Conservation (phyloP, 2,888 invertebrate species). For the Chrysolina americana region DNA sequence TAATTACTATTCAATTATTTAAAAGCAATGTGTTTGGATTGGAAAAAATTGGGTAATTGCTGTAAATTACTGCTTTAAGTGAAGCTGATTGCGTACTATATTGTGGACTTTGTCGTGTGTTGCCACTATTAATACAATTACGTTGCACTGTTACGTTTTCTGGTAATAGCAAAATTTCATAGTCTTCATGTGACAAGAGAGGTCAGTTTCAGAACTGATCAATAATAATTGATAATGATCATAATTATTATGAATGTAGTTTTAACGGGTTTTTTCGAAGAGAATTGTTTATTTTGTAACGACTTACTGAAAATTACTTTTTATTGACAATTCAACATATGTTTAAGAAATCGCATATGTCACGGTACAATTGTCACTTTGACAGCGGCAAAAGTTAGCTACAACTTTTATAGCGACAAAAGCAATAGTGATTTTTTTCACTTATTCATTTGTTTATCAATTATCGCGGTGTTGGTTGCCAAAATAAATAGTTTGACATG, state of each 20-base stretch:
- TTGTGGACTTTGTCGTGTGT: neutral
- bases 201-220: neutral
- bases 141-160: neutral
- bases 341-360: no score
- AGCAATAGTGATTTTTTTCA: no score
- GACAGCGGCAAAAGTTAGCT: no score
- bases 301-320: no score
- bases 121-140: conserved; percentile 9
- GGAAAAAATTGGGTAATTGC: conserved; percentile 41
- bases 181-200: neutral
- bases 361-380: no score
- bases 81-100: conserved; percentile 35
- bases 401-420: no score
- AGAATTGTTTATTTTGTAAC: no score
- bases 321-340: no score
- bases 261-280: no score
- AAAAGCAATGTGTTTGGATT: conserved; percentile 37
- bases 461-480: no score
- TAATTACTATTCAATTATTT: conserved; percentile 48
- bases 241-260: neutral
- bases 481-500: no score
- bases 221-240: neutral
- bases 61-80: conserved; percentile 39
- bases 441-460: no score
- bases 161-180: neutral